These are phyloP conservation scores for Aplocera efformata DNA, from an alignment of 2,888 invertebrate species.

Conservation along the genomic window DNA sequence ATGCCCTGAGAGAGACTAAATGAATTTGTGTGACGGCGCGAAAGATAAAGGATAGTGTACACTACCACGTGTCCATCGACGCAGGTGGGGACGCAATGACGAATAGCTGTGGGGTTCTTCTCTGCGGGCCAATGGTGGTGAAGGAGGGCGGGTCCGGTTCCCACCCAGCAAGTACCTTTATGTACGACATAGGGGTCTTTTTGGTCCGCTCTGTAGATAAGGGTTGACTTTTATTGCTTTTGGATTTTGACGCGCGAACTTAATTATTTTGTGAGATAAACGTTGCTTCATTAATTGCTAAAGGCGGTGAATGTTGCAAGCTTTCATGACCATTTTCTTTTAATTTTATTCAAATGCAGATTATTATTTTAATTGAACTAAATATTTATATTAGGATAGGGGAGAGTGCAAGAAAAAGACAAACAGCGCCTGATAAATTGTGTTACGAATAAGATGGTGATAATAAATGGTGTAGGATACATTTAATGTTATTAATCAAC, in stretches of 20 bases:
- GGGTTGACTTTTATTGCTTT: slow-evolving; percentile 48
- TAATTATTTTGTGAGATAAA: slow-evolving; percentile 17
- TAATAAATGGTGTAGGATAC: too few relatives aligned
- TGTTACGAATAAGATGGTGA: too few relatives aligned
- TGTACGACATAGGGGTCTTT: slow-evolving; percentile 46
- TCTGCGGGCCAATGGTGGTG: slow-evolving; percentile 51
- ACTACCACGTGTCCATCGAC: slow-evolving; percentile 50
- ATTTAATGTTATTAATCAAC: too few relatives aligned
- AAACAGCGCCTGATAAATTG: too few relatives aligned
- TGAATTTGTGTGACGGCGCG: slow-evolving; percentile 65
- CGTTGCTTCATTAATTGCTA: slow-evolving; percentile 2
- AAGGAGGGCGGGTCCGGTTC: slow-evolving; percentile 50
- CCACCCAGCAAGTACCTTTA: slow-evolving; percentile 56
- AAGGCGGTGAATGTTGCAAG: slow-evolving; percentile 3
- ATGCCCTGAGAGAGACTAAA: slow-evolving; percentile 74
- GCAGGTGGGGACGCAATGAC: slow-evolving; percentile 54
- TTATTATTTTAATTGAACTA: too few relatives aligned
- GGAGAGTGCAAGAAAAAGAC: too few relatives aligned
- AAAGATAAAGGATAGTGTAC: slow-evolving; percentile 66
- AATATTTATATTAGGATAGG: too few relatives aligned
- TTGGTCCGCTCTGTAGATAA: slow-evolving; percentile 41
- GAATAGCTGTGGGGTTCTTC: slow-evolving; percentile 56
- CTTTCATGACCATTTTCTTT: too few relatives aligned
- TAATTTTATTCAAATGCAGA: too few relatives aligned
- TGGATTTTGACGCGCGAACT: slow-evolving; percentile 27